These are phyloP conservation scores for Drosophila carrolli DNA, from an alignment of 1,140 invertebrate species.

Conservation along the genomic window DNA sequence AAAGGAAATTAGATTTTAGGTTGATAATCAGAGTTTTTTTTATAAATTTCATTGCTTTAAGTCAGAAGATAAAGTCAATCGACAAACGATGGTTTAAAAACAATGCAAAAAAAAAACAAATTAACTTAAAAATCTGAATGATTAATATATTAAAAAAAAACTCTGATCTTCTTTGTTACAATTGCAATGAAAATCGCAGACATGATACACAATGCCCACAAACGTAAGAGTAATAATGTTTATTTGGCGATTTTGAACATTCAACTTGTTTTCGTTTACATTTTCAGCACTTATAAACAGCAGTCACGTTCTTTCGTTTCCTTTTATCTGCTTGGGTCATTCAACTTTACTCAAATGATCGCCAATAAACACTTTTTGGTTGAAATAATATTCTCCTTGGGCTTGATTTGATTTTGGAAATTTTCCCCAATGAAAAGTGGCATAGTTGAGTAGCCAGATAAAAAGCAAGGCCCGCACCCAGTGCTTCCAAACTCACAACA, in stretches of 20 bases:
- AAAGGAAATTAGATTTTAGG: too few species aligned
- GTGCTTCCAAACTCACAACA: conserved; percentile 12
- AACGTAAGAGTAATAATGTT: conserved; percentile 12
- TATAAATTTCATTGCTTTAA: too few species aligned
- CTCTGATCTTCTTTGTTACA: background rate
- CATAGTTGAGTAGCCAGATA: conserved; percentile 38
- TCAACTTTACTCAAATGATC: conserved; percentile 49
- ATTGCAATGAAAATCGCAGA: background rate
- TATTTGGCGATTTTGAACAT: conserved; percentile 36
- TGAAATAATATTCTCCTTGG: conserved; percentile 36
- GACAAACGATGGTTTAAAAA: too few species aligned
- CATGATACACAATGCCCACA: conserved; percentile 3
- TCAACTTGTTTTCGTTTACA: conserved; percentile 20
- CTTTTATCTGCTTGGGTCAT: conserved; percentile 22
- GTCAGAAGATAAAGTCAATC: too few species aligned
- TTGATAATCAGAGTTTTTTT: too few species aligned
- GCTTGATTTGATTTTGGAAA: conserved; percentile 1
- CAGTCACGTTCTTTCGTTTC: conserved; percentile 36
- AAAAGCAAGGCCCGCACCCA: conserved; percentile 41
- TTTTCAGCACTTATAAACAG: conserved; percentile 45
- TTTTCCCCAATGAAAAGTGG: conserved; percentile 43
- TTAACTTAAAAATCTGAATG: too few species aligned
- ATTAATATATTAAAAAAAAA: too few species aligned
- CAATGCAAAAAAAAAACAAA: background rate
- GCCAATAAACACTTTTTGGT: conserved; percentile 27